Evolutionary conservation across 2,797 vertebrate species (phyloP).

Genomic region (Rhodeus uyekii): DNA sequence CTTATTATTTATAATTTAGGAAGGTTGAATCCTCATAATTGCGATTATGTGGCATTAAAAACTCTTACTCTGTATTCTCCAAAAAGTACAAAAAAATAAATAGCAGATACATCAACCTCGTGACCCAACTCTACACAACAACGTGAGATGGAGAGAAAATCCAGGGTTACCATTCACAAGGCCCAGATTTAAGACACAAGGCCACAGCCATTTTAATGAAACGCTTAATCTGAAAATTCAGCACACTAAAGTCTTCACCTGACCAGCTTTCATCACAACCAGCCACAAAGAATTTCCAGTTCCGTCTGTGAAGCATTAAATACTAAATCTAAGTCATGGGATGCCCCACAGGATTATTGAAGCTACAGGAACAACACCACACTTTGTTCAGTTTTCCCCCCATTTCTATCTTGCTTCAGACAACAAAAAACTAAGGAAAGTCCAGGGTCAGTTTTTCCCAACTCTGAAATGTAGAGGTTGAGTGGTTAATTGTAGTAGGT

Average conservation of each 20-base stretch:
- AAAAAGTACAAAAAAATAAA: background rate
- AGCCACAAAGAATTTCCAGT: conserved; percentile 41
- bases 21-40: background rate
- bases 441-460: conserved; percentile 24
- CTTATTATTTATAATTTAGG: background rate
- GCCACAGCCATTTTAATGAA: background rate
- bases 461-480: background rate
- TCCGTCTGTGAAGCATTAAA: conserved; percentile 51
- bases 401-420: conserved; percentile 27
- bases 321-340: conserved; percentile 78
- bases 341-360: conserved; percentile 70
- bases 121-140: background rate
- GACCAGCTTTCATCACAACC: conserved; percentile 52
- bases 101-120: background rate
- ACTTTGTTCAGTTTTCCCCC: conserved; percentile 67
- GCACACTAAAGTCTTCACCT: conserved; percentile 40
- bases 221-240: background rate
- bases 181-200: background rate
- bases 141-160: background rate
- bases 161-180: background rate
- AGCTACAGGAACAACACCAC: conserved; percentile 65
- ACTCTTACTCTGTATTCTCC: background rate
- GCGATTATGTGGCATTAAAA: background rate
- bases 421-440: conserved; percentile 52
- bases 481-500: background rate